A percentile compares a stretch with the other conserved stretches of the same genome.
phyloP scores from a whole-genome alignment of 2,888 invertebrate species.

The Nephrotoma appendiculata region DNA sequence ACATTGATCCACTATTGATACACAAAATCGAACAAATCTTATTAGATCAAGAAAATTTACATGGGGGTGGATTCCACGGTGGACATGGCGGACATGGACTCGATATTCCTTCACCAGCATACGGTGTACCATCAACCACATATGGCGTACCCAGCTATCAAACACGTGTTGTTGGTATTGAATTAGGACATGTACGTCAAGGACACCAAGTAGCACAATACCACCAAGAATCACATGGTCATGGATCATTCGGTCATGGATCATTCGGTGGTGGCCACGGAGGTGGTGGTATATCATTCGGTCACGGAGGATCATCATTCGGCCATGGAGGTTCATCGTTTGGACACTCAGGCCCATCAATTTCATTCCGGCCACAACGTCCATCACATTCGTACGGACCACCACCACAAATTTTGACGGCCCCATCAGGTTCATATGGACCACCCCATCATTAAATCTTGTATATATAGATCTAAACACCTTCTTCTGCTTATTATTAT shows the following conservation, averaged over 20 bases:
- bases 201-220: constrained; percentile 70
- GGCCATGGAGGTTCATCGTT: neutral
- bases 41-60: constrained; percentile 52
- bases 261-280: neutral
- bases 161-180: constrained; percentile 57
- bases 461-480: neutral
- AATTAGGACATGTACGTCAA: constrained; percentile 63
- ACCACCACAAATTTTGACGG: neutral
- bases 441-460: neutral
- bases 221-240: constrained; percentile 41
- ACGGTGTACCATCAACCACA: constrained; percentile 38
- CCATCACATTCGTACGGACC: neutral
- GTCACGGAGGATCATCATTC: neutral
- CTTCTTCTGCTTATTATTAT: neutral
- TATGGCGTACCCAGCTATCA: constrained; percentile 40
- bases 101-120: constrained; percentile 29
- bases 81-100: constrained; percentile 18
- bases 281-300: neutral
- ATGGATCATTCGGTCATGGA: constrained; percentile 9
- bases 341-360: neutral
- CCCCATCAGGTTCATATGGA: constrained; percentile 4
- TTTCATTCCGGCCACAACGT: neutral
- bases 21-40: constrained; percentile 67
- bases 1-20: constrained; percentile 55
- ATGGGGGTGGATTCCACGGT: constrained; percentile 30